These are phyloP conservation scores for Danio kyathit DNA, from an alignment of 2,797 vertebrate species.

Conservation along the genomic window DNA sequence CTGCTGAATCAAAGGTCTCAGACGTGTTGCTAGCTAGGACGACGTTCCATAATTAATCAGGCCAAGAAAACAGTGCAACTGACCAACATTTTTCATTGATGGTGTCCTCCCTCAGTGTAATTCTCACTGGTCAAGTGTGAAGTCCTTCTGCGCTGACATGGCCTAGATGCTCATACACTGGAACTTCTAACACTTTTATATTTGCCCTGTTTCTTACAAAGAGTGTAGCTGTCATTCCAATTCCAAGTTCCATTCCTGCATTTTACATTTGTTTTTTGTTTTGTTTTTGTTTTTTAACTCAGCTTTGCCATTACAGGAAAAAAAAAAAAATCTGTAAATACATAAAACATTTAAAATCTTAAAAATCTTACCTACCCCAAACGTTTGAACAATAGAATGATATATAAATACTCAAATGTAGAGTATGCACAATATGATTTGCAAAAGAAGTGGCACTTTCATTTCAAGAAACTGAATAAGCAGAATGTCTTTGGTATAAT, in stretches of 20 bases:
- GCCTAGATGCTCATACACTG: slow-evolving; percentile 10
- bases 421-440: too few species aligned
- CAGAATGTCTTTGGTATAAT: neutral
- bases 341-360: too few species aligned
- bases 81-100: slow-evolving; percentile 36
- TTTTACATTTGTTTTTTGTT: too few species aligned
- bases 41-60: slow-evolving; percentile 13
- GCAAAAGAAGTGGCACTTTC: neutral
- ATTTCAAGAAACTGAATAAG: neutral
- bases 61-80: slow-evolving; percentile 11
- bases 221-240: too few species aligned
- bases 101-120: slow-evolving; percentile 17
- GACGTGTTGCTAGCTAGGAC: neutral
- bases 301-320: too few species aligned
- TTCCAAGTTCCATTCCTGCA: too few species aligned
- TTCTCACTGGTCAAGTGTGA: slow-evolving; percentile 3
- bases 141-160: neutral
- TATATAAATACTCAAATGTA: too few species aligned
- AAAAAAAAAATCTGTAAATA: too few species aligned
- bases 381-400: too few species aligned
- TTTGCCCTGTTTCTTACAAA: too few species aligned
- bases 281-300: too few species aligned
- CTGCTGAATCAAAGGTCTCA: neutral
- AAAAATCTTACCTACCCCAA: too few species aligned
- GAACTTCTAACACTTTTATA: neutral